Evolutionary conservation across 2,113 vertebrate species (phyloP).

Genomic region (Egretta garzetta): DNA sequence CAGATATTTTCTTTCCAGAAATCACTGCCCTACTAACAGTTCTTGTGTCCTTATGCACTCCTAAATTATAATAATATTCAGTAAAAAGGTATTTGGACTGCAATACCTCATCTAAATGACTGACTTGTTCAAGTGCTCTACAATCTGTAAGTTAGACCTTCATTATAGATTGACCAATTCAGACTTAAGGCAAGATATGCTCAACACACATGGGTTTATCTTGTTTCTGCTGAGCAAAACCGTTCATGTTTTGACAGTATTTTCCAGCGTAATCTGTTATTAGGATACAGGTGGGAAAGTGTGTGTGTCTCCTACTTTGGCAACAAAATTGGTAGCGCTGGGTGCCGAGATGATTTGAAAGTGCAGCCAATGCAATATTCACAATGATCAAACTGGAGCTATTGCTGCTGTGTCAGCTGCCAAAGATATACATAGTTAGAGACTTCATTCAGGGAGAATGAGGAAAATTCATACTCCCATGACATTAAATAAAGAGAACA

Average conservation of each 20-base stretch:
- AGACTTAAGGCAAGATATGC: neutral
- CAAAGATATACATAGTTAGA: constrained; percentile 4
- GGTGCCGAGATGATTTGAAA: constrained; percentile 2
- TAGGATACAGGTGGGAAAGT: neutral
- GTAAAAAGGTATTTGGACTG: neutral
- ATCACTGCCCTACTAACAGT: neutral
- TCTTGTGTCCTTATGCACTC: neutral
- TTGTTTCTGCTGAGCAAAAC: neutral
- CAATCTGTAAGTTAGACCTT: neutral
- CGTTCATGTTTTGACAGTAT: neutral
- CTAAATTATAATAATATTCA: neutral
- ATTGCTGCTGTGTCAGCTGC: neutral
- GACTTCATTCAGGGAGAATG: neutral
- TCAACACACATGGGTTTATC: neutral
- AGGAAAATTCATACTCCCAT: neutral
- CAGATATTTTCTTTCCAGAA: neutral
- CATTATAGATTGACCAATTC: neutral
- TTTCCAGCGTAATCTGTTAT: neutral
- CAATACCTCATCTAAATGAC: neutral
- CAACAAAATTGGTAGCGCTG: neutral
- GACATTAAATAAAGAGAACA: constrained; percentile 2
- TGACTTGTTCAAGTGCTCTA: neutral
- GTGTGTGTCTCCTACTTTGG: neutral
- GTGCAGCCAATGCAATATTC: neutral
- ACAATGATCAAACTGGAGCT: neutral